Evolutionary conservation across 2,113 vertebrate species (phyloP).

Genomic region (Pterocles gutturalis): DNA sequence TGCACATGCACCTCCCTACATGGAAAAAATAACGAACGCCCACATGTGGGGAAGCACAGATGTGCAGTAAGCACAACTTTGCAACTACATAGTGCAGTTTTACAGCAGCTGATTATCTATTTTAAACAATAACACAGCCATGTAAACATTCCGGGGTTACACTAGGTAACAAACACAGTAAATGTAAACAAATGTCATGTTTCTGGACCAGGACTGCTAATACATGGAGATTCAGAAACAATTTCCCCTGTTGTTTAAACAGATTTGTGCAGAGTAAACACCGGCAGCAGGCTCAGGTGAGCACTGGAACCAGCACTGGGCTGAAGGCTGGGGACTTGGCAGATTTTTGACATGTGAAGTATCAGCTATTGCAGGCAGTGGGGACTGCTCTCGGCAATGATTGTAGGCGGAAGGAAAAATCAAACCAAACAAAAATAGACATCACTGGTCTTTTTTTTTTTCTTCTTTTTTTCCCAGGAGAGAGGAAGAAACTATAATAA

Average conservation of each 20-base stretch:
- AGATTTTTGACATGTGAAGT: not conserved
- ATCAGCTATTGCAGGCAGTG: not conserved
- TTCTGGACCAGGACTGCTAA: not conserved
- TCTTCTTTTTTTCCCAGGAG: rapidly evolving
- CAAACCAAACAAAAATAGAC: not conserved
- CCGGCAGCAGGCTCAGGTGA: not conserved
- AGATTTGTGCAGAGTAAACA: not conserved
- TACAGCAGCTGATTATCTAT: not conserved
- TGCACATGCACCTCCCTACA: rapidly evolving
- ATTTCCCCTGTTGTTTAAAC: not conserved
- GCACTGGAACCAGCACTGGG: not conserved
- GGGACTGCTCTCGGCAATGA: not conserved
- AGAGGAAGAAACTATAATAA: not conserved
- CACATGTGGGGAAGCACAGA: not conserved
- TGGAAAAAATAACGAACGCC: not conserved
- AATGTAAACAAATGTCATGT: not conserved
- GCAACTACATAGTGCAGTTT: not conserved
- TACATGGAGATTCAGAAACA: not conserved
- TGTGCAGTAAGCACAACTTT: not conserved
- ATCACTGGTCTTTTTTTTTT: not conserved
- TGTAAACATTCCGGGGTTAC: not conserved
- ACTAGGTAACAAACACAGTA: not conserved
- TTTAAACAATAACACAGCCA: not conserved
- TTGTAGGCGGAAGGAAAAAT: not conserved
- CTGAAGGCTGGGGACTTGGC: not conserved